Evolutionary conservation across 2,113 vertebrate species (phyloP).

Genomic region (Cyrtonyx montezumae): DNA sequence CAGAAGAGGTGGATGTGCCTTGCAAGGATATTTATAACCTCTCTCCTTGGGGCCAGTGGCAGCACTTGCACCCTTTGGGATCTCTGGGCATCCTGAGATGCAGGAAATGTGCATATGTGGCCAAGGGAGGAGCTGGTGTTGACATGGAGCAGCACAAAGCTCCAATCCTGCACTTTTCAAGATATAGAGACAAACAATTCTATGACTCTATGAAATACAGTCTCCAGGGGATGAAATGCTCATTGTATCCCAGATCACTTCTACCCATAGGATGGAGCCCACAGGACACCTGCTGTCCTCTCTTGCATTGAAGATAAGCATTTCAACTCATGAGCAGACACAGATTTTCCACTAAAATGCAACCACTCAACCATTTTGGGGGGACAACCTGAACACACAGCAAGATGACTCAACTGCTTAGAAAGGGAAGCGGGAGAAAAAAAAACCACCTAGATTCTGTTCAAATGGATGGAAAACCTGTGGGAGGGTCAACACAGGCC

Average conservation of each 20-base stretch:
- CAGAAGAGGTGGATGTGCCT: neutral
- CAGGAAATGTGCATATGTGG: neutral
- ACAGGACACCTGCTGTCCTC: neutral
- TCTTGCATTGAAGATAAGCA: neutral
- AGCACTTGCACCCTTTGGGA: fast-evolving
- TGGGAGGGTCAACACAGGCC: neutral
- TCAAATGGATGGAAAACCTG: neutral
- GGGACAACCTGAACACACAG: neutral
- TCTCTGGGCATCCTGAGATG: neutral
- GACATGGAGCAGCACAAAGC: neutral
- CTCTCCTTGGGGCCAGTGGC: neutral
- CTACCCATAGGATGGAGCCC: neutral
- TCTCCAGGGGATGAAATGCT: neutral
- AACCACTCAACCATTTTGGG: neutral
- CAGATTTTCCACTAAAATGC: neutral
- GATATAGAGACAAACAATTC: too few relatives aligned
- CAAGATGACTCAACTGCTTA: fast-evolving
- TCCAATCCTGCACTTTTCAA: neutral
- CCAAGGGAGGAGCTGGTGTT: neutral
- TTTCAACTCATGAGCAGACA: neutral
- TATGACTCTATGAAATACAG: too few relatives aligned
- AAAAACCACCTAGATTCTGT: neutral
- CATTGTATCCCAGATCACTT: neutral
- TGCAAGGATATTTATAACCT: fast-evolving
- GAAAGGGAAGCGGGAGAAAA: neutral